Base-by-base conservation (phyloP, 2,888 invertebrate species). In the Silvanus unidentatus region DNA sequence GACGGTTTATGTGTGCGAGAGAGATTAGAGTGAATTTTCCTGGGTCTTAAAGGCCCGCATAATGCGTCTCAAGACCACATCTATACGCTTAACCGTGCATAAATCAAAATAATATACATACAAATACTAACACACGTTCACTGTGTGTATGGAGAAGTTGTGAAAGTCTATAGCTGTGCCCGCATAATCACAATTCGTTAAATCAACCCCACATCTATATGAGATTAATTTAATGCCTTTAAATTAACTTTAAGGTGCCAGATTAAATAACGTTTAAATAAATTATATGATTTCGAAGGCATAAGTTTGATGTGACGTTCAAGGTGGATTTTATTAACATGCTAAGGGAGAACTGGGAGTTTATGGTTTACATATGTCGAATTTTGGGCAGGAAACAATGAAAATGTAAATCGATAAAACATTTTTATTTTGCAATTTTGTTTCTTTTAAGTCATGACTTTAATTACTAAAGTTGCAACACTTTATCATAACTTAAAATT, bases 81-180 rank as follows among this genome's bases (percentile, higher is more conserved):
- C 37, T 44, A 47, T 45, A 53, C 40, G 45, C 45, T 53, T 44
- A 44, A n/a, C 47, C 44, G 43, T 39, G 49, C 45, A 50, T 53
- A 53, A 53, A 53, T 53, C 49, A 53, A 50, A 50, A 53, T 53
- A 49, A 50, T 47, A 47, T 42, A 32, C 45, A 29, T 15, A 37
- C 32, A 32, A 5, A 32, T 9, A 32, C 4, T 8, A n/a, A 22
- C 22, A 22, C 8, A 22, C 22, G 8, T 8, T 22, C 22, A 22
- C 22, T 22, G 8, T 22, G 8, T 22, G 22, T 22, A n/a, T n/a
- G n/a, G n/a, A n/a, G 8, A 22, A 22, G 3, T 5, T 22, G 8
- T 22, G 8, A 22, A 22, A 22, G 4, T 8, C 4, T 32, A 5
- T 32, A 5, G 36, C 40, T 40, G 35, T 36, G 37, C 44, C 44